phyloP scores from a whole-genome alignment of 2,888 invertebrate genomes.

The Lithodes maja region DNA sequence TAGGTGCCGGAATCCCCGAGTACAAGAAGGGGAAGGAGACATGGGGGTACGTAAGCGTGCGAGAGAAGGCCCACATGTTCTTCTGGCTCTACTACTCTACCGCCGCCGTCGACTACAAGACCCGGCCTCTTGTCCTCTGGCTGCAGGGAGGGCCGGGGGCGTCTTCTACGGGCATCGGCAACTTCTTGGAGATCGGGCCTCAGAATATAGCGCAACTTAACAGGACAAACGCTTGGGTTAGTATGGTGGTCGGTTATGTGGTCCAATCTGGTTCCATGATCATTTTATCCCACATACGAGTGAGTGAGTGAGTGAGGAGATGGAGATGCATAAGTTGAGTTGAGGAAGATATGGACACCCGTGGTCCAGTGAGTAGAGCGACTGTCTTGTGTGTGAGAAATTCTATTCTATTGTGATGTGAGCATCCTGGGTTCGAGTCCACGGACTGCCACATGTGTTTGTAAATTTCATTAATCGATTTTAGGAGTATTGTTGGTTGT shows the following conservation, averaged over 20 bases:
- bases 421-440: no score
- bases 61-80: constrained; percentile 86
- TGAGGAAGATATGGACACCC: no score
- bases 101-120: constrained; percentile 78
- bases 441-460: no score
- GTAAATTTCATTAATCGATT: no score
- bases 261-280: no score
- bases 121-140: constrained; percentile 89
- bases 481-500: no score
- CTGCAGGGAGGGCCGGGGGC: constrained; percentile 91
- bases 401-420: no score
- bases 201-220: constrained; percentile 81
- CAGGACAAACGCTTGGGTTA: constrained; percentile 86
- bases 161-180: constrained; percentile 88
- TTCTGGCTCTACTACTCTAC: constrained; percentile 90
- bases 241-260: constrained; percentile 65
- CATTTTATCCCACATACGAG: no score
- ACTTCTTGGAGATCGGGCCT: constrained; percentile 89
- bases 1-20: not conserved
- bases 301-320: no score
- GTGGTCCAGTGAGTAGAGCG: no score
- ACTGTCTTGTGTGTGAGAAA: no score
- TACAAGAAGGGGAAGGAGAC: constrained; percentile 78
- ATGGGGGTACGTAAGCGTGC: constrained; percentile 84
- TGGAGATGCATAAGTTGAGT: no score